Evolutionary conservation across 1,140 invertebrate species (phyloP), one percentile per base, ranked within the genome.

Genomic region (Papilio glaucus): DNA sequence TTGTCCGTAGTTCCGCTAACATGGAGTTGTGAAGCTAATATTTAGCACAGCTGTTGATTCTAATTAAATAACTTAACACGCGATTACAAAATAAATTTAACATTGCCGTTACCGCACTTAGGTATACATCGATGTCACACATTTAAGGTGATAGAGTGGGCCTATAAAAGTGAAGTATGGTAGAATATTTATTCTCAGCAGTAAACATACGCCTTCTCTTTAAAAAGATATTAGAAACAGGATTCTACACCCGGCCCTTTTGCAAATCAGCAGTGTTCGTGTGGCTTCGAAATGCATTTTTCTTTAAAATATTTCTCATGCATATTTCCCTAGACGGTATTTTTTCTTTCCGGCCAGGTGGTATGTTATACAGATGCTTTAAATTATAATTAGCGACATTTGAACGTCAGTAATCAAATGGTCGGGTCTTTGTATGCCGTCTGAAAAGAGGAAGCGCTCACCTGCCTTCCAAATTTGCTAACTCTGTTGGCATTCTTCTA

Each of bases 171-270:
- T 53, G 49, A 53, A 26, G 49, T 53, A 53, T 49, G 8, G 15
- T 18, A 18, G 0, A 9, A 49, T 9, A 49, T 53, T 53, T 53
- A 53, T 53, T 53, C 21, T 4, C 24, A 53, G 0, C 3, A 1
- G 6, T 41, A 0, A 13, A 6, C 4, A 53, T 18, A 24, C 21
- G 49, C 49, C 49, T 4, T 4, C 49, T 53, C 9, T 13, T 49
- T 49, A 21, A 49, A 53, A 24, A 53, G 8, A 12, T 53, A 53
- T 53, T 53, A 53, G 49, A 53, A 53, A 53, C 49, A 24, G 18
- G 18, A 49, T 53, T 53, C 9, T 12, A 53, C 49, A 53, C 49
- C 49, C 49, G 49, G 49, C 49, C 49, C 49, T 53, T 53, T 53
- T 53, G 49, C 21, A 26, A 53, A 49, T 49, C 45, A 53, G 49